These are phyloP conservation scores for Neogobius melanostomus DNA, from an alignment of 2,113 vertebrate species.

Conservation along the genomic window DNA sequence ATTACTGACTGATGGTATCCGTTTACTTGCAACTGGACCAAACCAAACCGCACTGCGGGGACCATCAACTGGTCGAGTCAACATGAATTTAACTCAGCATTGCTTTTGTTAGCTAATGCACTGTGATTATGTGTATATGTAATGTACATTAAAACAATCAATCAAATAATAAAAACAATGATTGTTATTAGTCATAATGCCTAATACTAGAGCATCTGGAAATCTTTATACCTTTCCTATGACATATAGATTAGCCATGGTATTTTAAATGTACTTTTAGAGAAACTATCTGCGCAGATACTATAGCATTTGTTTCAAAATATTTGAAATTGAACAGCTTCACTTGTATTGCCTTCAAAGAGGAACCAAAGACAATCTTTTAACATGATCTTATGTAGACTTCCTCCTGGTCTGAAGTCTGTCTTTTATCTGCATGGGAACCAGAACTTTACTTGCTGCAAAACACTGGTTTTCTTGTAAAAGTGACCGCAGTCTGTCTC, in stretches of 20 bases:
- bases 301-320: too few species aligned
- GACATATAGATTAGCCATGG: too few species aligned
- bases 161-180: too few species aligned
- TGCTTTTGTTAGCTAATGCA: conserved; percentile 59
- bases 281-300: too few species aligned
- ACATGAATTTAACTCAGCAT: conserved; percentile 54
- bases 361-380: too few species aligned
- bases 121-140: conserved; percentile 32
- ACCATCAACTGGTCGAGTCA: conserved; percentile 58
- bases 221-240: too few species aligned
- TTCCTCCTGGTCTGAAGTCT: background rate
- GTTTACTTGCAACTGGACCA: conserved; percentile 63
- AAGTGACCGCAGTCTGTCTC: conserved; percentile 28
- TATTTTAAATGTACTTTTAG: too few species aligned
- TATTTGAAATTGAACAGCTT: background rate
- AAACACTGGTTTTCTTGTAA: conserved; percentile 41
- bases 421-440: conserved; percentile 32
- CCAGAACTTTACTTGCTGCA: conserved; percentile 12
- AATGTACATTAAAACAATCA: too few species aligned
- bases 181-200: too few species aligned
- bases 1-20: conserved; percentile 57
- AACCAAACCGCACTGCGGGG: conserved; percentile 62
- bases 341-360: background rate
- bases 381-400: background rate
- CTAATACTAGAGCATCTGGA: too few species aligned